These are phyloP conservation scores for Drosophila paramelanica DNA, from an alignment of 2,888 invertebrate genomes.

Conservation along the genomic window DNA sequence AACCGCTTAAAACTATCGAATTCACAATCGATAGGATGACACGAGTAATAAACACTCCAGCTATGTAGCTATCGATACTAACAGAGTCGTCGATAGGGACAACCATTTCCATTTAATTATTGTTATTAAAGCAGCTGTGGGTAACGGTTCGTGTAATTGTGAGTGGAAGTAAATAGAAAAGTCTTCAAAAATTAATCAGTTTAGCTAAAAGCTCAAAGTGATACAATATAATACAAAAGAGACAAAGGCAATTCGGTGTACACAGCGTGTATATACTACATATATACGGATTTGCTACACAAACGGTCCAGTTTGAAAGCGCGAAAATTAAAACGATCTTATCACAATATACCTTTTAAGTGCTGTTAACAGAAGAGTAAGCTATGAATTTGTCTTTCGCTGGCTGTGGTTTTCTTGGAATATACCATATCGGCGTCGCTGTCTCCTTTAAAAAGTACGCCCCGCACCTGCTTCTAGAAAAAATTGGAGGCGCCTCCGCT, in stretches of 20 bases:
- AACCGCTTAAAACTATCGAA: background rate
- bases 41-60: background rate
- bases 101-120: slow-evolving; percentile 23
- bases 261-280: background rate
- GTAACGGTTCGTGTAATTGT: slow-evolving; percentile 37
- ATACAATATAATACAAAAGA: background rate
- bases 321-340: background rate
- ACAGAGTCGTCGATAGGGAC: slow-evolving; percentile 1
- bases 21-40: background rate
- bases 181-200: background rate
- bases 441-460: slow-evolving; percentile 98
- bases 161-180: slow-evolving; percentile 4
- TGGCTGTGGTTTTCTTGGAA: slow-evolving; percentile 99
- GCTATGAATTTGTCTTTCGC: slow-evolving; percentile 98
- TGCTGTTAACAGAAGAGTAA: background rate
- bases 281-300: background rate
- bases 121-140: slow-evolving; percentile 31
- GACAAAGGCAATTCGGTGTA: background rate
- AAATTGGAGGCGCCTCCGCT: slow-evolving; percentile 97
- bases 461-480: slow-evolving; percentile 93
- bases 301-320: background rate
- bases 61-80: slow-evolving; percentile 2
- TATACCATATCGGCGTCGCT: slow-evolving; percentile 99
- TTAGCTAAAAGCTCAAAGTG: background rate
- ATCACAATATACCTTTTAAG: background rate